Conservation (phyloP, 2,113 vertebrate genomes). For the Pyxicephalus adspersus region DNA sequence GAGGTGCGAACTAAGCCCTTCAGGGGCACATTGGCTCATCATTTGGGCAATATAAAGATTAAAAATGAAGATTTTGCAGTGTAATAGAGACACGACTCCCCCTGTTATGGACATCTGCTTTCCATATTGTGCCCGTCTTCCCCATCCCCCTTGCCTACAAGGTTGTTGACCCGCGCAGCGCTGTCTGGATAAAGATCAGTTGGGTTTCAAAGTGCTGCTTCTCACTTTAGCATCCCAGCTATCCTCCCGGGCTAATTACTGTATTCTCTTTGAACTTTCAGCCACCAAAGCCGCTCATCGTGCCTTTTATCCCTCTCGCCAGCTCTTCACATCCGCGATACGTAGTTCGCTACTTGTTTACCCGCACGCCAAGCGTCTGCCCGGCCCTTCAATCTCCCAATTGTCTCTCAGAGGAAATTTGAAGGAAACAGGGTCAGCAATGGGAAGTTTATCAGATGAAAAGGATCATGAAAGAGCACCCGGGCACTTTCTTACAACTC, state of each 20-base stretch:
- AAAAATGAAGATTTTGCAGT: too few species aligned
- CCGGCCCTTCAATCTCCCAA: background rate
- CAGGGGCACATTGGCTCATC: too few species aligned
- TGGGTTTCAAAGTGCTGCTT: slow-evolving; percentile 74
- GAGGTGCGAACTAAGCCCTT: too few species aligned
- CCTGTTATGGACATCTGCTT: slow-evolving; percentile 85
- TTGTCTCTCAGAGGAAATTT: slow-evolving; percentile 17
- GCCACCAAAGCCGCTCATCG: slow-evolving; percentile 57
- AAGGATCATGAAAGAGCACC: background rate
- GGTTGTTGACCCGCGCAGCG: slow-evolving; percentile 79
- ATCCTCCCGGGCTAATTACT: slow-evolving; percentile 85
- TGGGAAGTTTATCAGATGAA: slow-evolving; percentile 1
- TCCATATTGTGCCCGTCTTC: slow-evolving; percentile 71
- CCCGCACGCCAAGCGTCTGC: background rate
- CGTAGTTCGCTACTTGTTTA: slow-evolving; percentile 16
- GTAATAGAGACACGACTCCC: too few species aligned
- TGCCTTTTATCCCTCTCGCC: slow-evolving; percentile 31
- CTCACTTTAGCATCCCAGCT: slow-evolving; percentile 69
- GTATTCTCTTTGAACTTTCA: slow-evolving; percentile 77
- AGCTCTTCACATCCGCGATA: background rate
- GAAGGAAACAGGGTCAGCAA: background rate
- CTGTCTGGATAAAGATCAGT: slow-evolving; percentile 76
- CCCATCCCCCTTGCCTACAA: slow-evolving; percentile 67
- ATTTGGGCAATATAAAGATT: too few species aligned
- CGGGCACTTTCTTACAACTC: background rate